phyloP scores from a whole-genome alignment of 2,888 invertebrate species.

The Macaria liturata region DNA sequence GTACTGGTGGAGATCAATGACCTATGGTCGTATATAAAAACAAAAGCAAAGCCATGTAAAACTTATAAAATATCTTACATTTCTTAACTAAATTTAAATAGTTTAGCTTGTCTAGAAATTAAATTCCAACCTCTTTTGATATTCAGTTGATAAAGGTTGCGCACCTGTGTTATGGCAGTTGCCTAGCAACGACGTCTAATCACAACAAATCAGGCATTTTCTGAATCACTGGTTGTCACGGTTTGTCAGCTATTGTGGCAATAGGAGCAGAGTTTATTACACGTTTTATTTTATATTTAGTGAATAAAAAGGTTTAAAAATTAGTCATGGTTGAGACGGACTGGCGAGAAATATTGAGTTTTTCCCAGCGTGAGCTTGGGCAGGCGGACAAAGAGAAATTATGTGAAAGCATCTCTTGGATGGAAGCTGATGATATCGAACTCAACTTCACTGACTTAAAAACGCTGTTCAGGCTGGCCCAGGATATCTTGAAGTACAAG shows the following conservation, averaged over 20 bases:
- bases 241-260: not conserved
- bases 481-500: conserved; percentile 87
- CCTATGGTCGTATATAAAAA: too few species aligned
- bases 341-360: conserved; percentile 82
- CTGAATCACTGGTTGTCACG: conserved; percentile 5
- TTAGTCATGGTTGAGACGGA: conserved; percentile 76
- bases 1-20: too few species aligned
- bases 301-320: conserved; percentile 22
- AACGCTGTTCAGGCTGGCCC: conserved; percentile 83
- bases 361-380: conserved; percentile 79
- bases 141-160: too few species aligned
- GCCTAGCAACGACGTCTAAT: conserved; percentile 59
- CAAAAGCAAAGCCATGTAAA: too few species aligned
- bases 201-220: conserved; percentile 34
- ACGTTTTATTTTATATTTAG: conserved; percentile 9
- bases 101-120: too few species aligned
- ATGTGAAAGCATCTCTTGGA: conserved; percentile 84
- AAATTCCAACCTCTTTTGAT: not conserved
- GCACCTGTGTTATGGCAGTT: conserved; percentile 35
- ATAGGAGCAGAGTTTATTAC: not conserved
- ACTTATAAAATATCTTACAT: too few species aligned
- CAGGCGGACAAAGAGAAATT: conserved; percentile 86
- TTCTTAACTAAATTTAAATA: too few species aligned
- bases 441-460: conserved; percentile 81
- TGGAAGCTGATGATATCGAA: conserved; percentile 83